phyloP scores from a whole-genome alignment of 2,113 vertebrate genomes.

The Albula goreensis region DNA sequence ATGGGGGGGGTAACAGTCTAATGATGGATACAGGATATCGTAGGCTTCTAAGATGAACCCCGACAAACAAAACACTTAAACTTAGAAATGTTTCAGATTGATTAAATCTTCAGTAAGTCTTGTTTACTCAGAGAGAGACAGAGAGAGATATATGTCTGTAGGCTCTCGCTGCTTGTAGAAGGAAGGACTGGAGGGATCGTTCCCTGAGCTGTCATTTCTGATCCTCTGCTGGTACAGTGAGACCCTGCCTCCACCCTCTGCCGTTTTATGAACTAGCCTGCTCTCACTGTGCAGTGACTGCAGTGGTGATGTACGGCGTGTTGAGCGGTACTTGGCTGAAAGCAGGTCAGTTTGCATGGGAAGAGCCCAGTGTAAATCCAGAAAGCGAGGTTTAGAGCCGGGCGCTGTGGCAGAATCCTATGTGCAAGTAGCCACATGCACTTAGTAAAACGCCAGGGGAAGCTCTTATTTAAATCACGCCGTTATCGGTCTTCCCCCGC shows the following conservation, averaged over 20 bases:
- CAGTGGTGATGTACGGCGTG: no score
- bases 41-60: neutral
- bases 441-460: constrained; percentile 26
- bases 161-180: neutral
- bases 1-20: neutral
- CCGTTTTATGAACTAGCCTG: neutral
- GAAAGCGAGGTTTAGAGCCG: constrained; percentile 27
- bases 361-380: neutral
- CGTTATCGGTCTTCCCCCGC: constrained; percentile 27
- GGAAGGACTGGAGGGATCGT: neutral
- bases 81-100: neutral
- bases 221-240: neutral
- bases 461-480: constrained; percentile 38
- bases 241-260: neutral
- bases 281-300: neutral
- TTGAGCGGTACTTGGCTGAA: neutral
- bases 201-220: neutral
- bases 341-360: neutral
- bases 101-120: neutral
- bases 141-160: neutral
- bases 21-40: neutral
- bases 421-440: constrained; percentile 41
- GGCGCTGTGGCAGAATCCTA: constrained; percentile 27
- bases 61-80: neutral
- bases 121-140: neutral